Conservation (phyloP, 2,797 vertebrate species). For the Bufotes viridis region DNA sequence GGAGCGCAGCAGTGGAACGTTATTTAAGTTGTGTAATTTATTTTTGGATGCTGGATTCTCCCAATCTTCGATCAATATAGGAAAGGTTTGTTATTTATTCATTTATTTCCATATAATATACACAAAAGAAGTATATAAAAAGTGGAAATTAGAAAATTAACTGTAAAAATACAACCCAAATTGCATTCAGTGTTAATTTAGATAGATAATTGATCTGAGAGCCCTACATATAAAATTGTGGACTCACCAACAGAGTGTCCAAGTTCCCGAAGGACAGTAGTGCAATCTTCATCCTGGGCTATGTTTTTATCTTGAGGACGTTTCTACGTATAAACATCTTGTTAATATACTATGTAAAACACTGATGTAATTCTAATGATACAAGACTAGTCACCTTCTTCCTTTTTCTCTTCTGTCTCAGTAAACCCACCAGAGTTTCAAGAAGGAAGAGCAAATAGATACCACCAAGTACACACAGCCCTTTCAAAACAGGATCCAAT, state of each 20-base stretch:
- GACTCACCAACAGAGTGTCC: conserved; percentile 40
- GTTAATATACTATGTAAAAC: not conserved
- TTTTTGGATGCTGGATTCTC: too few relatives aligned
- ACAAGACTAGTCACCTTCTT: conserved; percentile 66
- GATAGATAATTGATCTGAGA: too few relatives aligned
- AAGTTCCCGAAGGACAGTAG: conserved; percentile 43
- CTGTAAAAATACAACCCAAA: too few relatives aligned
- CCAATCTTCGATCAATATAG: too few relatives aligned
- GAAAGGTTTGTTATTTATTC: too few relatives aligned
- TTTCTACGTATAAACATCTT: not conserved
- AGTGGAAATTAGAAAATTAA: too few relatives aligned
- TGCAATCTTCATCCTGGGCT: conserved; percentile 34
- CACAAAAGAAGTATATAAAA: too few relatives aligned
- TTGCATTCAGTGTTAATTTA: too few relatives aligned
- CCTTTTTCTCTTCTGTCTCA: conserved; percentile 64
- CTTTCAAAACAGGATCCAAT: conserved; percentile 69
- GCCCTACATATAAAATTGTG: not conserved
- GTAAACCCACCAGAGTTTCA: conserved; percentile 75
- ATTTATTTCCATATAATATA: too few relatives aligned
- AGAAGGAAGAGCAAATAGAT: conserved; percentile 80
- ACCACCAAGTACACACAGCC: conserved; percentile 76
- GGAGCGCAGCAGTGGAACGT: too few relatives aligned
- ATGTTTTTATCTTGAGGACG: fast-evolving
- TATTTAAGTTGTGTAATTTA: too few relatives aligned
- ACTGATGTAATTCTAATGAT: not conserved